Evolutionary conservation across 2,888 invertebrate species (phyloP), one percentile per base, ranked within the genome.

Genomic region (Morpho deidamia): DNA sequence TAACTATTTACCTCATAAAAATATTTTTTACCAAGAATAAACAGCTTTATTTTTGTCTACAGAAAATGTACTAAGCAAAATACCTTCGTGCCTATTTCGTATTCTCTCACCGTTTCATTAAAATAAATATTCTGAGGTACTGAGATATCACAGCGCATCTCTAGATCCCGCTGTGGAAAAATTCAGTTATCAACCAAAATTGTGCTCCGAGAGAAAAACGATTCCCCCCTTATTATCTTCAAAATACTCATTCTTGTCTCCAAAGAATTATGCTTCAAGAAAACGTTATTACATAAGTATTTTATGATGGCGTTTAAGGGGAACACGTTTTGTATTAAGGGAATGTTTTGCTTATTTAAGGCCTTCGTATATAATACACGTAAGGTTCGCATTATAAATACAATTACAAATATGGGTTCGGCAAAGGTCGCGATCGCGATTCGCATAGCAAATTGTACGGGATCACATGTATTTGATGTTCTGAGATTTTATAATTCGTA

Each of bases 51-150:
- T 44, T 44, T 47, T 44, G 50, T 51, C 43, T 45, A 51, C 37
- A 54, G 37, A 44, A 11, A n/a, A n/a, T n/a, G n/a, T n/a, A n/a
- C n/a, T n/a, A n/a, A 46, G 9, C 8, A 42, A 47, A 57, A 40
- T 33, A 39, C 38, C 40, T 47, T 11, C 11, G 33, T 33, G 11
- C 7, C 40, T 41, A 41, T 40, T 48, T 9, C 8, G 12, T 40
- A 48, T 40, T 48, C 70, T 65, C 67, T 69, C 68, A 73, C 67
- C 66, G 65, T 65, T 71, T 76, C 76, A 79, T 79, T 80, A 78
- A 78, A 78, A 78, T 73, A 78, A 77, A 80, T 75, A 75, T 74
- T 65, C 69, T 57, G 59, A 68, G 69, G 32, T 39, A 9, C 61
- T 65, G 63, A 64, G 67, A 70, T 74, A 72, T 69, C 70, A 64